phyloP scores from a whole-genome alignment of 92 coral and sea anemone genomes.

The Parazoanthus atlanticus region DNA sequence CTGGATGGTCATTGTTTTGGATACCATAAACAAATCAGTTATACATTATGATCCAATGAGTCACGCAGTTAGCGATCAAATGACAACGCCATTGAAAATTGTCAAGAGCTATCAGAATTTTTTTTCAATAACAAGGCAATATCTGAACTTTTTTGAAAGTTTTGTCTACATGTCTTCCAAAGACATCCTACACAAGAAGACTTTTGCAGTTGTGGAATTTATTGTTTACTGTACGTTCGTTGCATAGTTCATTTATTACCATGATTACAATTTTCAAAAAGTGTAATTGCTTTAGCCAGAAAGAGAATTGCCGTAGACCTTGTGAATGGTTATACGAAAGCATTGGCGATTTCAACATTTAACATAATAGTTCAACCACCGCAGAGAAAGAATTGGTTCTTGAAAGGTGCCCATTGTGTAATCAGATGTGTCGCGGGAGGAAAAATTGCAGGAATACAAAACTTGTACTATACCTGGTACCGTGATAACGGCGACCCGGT shows the following conservation, averaged over 20 bases:
- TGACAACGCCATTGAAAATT: neutral
- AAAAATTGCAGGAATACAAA: too few species aligned
- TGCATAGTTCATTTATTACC: neutral
- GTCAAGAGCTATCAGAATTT: neutral
- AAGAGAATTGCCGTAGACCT: too few species aligned
- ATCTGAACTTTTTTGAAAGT: neutral
- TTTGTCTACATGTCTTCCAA: neutral
- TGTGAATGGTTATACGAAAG: too few species aligned
- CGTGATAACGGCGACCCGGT: too few species aligned
- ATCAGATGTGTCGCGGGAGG: too few species aligned
- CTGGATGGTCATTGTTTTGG: neutral
- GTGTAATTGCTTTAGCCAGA: too few species aligned
- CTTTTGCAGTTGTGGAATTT: neutral
- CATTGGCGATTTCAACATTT: too few species aligned
- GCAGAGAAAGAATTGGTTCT: too few species aligned
- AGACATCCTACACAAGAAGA: slow-evolving; percentile 4
- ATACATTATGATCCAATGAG: neutral
- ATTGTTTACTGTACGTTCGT: neutral
- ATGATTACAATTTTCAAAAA: too few species aligned
- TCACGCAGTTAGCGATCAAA: neutral
- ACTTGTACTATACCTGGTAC: too few species aligned
- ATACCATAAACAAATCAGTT: neutral
- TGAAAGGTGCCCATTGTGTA: too few species aligned
- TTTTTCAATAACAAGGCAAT: neutral
- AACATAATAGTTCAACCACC: too few species aligned